Base-by-base conservation (phyloP, 2,797 vertebrate species). In the Schizothorax lantsangensis region DNA sequence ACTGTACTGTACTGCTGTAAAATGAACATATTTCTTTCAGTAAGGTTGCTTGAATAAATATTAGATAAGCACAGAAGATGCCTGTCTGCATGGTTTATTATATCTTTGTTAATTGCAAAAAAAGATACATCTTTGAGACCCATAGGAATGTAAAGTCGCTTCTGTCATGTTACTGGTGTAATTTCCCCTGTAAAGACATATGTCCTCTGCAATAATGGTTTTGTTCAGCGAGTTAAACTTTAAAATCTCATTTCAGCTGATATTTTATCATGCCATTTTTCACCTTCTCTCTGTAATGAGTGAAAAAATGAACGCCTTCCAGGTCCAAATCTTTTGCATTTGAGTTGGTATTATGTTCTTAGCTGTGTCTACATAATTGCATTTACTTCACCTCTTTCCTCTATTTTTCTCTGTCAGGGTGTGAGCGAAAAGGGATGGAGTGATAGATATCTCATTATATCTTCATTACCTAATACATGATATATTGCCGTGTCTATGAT, bases 161-260 rank as follows among this genome's bases (percentile, higher is more conserved):
- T 71, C 74, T 74, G 68, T 88, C 84, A 88, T 81, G 54, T 87
- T 43, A 74, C 62, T 71, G 71, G 62, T 81, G 72, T 74, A 64
- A 80, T 47, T 84, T 69, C 14, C 38, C 57, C 45, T 69, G 69
- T 88, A 72, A 88, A 83, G 75, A 87, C 77, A 79, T 79, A 88
- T 84, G 85, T 87, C 85, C 83, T 40, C 78, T 69, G 68, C 84
- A 89, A 87, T 86, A 89, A 87, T 87, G 59, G 74, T 89, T 88
- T 68, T 72, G 82, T 89, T 87, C 81, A 78, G 66, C 62, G 77
- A 88, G 85, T 91, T 88, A 89, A 87, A 89, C 77, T 91, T 89
- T 84, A 88, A 89, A 89, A 89, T 87, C 87, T 89, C n/a, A 89
- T 89, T 89, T 90, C 66, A 84, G 83, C 80, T 85, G 54, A 87